Conservation (phyloP, 53 echinoderm and acorn worm species). For the Arbacia lixula region DNA sequence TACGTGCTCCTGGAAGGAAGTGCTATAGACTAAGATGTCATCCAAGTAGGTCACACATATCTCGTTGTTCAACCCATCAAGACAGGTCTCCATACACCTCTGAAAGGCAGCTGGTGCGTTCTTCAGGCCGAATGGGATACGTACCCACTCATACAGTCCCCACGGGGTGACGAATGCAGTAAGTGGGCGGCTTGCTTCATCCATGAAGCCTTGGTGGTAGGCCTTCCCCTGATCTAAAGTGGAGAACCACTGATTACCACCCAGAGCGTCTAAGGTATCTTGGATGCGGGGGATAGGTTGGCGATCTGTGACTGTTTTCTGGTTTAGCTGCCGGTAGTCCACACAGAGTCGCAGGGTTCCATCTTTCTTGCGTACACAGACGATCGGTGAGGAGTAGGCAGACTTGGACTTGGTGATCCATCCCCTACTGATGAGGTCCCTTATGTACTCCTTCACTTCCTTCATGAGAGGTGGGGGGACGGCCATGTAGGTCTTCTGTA, state of each 20-base stretch:
- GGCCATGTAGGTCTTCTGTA: constrained; percentile 64
- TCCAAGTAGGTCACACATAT: constrained; percentile 51
- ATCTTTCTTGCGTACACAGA: constrained; percentile 84
- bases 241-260: constrained; percentile 71
- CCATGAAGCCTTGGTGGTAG: constrained; percentile 75
- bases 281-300: constrained; percentile 83
- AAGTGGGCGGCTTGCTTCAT: constrained; percentile 47
- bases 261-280: constrained; percentile 68
- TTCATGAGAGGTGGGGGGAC: constrained; percentile 51
- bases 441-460: constrained; percentile 56
- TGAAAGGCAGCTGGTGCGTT: constrained; percentile 72
- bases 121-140: constrained; percentile 74
- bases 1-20: constrained; percentile 41
- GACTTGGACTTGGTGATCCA: constrained; percentile 73
- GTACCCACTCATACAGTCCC: constrained; percentile 78
- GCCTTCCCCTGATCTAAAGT: constrained; percentile 75
- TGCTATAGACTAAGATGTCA: constrained; percentile 53
- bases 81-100: constrained; percentile 59
- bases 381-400: constrained; percentile 75
- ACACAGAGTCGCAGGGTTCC: constrained; percentile 70
- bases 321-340: constrained; percentile 70
- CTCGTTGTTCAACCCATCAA: constrained; percentile 40
- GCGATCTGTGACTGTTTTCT: constrained; percentile 74
- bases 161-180: constrained; percentile 82
- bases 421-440: constrained; percentile 63